A percentile compares a stretch with the other conserved stretches of the same genome.
These are phyloP conservation scores for Rhabdophis nuchalis DNA, from an alignment of 2,797 vertebrate genomes.

Conservation along the genomic window DNA sequence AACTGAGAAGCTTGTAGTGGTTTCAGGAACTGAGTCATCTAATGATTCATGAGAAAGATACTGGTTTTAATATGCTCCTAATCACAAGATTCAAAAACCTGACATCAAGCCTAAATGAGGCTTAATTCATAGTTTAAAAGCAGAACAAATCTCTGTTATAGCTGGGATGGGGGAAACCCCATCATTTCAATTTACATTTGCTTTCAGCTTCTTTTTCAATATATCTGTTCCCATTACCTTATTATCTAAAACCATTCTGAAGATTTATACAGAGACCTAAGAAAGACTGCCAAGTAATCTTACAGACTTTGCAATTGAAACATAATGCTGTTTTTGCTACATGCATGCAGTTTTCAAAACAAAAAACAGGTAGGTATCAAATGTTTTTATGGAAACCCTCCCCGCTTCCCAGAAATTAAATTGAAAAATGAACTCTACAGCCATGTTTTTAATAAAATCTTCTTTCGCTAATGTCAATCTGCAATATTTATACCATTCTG, in stretches of 20 bases:
- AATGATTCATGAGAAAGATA: constrained; percentile 89
- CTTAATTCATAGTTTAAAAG: constrained; percentile 58
- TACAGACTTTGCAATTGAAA: constrained; percentile 37
- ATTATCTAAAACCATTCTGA: neutral
- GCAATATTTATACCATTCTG: constrained; percentile 31
- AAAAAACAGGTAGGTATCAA: constrained; percentile 50
- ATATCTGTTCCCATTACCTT: neutral
- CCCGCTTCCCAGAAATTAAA: constrained; percentile 23
- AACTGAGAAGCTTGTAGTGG: constrained; percentile 88
- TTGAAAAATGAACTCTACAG: constrained; percentile 32
- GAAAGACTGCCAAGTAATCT: constrained; percentile 7
- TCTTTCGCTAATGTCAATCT: constrained; percentile 32
- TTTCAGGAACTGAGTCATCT: constrained; percentile 96
- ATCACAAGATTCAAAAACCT: constrained; percentile 74
- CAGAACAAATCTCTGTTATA: constrained; percentile 22
- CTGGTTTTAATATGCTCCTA: constrained; percentile 82
- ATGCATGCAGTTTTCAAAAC: constrained; percentile 27
- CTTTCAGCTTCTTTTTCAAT: neutral
- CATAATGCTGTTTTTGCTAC: constrained; percentile 5
- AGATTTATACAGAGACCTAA: neutral
- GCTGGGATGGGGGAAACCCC: neutral
- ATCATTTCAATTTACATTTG: constrained; percentile 28
- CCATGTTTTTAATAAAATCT: constrained; percentile 50
- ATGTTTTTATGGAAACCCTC: constrained; percentile 43
- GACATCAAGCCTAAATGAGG: constrained; percentile 57